Evolutionary conservation across 2,113 vertebrate species (phyloP), one percentile per base, ranked within the genome.

Genomic region (Colius striatus): DNA sequence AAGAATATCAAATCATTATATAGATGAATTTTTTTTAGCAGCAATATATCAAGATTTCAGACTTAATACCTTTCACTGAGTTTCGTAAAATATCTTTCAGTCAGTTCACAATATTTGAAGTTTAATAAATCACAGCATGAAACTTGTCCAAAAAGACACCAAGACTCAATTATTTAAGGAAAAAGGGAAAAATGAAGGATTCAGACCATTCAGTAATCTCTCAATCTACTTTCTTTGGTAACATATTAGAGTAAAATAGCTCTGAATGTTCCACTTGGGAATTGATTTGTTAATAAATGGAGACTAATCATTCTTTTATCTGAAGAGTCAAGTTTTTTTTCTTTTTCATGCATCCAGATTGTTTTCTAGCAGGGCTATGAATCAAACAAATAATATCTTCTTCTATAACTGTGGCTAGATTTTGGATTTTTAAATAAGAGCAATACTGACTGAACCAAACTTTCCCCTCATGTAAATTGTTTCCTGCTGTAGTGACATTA

Each of bases 51-150:
- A 95, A 85, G 96, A 92, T 89, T 93, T 66, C 63, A 87, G 41
- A 95, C 41, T 41, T 85, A 75, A 78, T 86, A 87, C 29, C 27
- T 68, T 96, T 90, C 36, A 78, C 11, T 57, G 62, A 62, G 34
- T 84, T 93, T 84, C 76, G 60, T 71, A 94, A 92, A 90, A 90
- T 91, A 79, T 72, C 83, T 68, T 95, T 94, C 60, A 96, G 16
- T 86, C 73, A 89, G 95, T 96, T 90, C 54, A 93, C 23, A 89
- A 34, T 25, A 50, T 84, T 86, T 96, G 85, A 43, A 74, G 45
- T 88, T 97, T 92, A 96, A 96, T 97, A 92, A 95, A 97, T 97
- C 79, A 95, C 32, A 95, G 87, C 57, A 81, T 95, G 93, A 89
- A 55, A 10, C 57, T 91, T 93, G 30, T 96, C 54, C 22, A 82